A percentile compares a stretch with the other conserved stretches of the same genome.
Conservation (phyloP, 2,888 invertebrate species). For the Iphiclides podalirius region DNA sequence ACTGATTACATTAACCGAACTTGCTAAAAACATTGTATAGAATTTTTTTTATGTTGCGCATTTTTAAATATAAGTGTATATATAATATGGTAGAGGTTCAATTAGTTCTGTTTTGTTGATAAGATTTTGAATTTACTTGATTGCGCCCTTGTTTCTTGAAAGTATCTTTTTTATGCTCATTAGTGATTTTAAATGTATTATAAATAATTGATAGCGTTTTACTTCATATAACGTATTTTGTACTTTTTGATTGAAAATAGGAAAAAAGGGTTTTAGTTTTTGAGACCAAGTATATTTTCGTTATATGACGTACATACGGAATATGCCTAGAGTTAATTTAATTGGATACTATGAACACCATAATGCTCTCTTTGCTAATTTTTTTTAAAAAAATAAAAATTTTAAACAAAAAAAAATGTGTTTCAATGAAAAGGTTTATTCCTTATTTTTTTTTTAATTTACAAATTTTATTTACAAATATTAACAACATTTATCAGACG, state of each 20-base stretch:
- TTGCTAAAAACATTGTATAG: not conserved
- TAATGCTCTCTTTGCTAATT: conserved; percentile 22
- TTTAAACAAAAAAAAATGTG: conserved; percentile 7
- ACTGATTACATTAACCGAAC: not conserved
- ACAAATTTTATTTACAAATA: conserved; percentile 35
- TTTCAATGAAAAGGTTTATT: conserved; percentile 17
- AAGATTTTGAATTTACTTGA: conserved; percentile 3
- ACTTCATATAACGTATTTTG: conserved; percentile 12
- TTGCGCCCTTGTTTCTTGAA: not conserved
- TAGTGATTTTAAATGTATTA: conserved; percentile 12
- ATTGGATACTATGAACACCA: conserved; percentile 15
- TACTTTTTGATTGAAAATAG: conserved; percentile 5
- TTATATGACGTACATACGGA: conserved; percentile 13
- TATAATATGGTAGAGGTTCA: conserved; percentile 2
- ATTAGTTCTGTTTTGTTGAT: conserved; percentile 6
- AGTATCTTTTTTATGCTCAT: conserved; percentile 1
- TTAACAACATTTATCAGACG: conserved; percentile 14
- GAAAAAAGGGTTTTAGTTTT: conserved; percentile 5
- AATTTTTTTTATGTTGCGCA: conserved; percentile 3
- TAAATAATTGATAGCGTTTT: conserved; percentile 3
- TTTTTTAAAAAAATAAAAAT: conserved; percentile 21
- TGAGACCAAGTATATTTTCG: conserved; percentile 6
- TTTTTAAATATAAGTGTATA: conserved; percentile 22
- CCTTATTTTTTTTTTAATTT: conserved; percentile 32
- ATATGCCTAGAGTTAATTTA: conserved; percentile 11